Conservation (phyloP, 2,888 invertebrate species). For the Electrophaes corylata region DNA sequence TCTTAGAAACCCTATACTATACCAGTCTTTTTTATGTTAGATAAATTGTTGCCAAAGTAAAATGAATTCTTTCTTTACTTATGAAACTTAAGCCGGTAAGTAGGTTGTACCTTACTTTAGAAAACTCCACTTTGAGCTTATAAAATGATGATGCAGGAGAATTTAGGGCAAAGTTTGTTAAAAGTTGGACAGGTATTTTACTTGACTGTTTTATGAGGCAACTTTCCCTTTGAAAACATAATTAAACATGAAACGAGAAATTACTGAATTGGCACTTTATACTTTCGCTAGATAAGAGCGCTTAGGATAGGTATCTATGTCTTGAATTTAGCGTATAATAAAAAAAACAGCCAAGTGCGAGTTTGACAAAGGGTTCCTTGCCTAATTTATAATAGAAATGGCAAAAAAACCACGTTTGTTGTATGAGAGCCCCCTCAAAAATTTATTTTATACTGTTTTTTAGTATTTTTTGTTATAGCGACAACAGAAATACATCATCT, state of each 20-base stretch:
- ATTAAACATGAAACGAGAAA: conserved; percentile 19
- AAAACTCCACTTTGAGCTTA: conserved; percentile 24
- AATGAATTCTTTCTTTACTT: background rate
- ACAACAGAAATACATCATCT: too few relatives aligned
- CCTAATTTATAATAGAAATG: too few relatives aligned
- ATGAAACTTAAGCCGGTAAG: background rate
- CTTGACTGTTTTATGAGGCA: conserved; percentile 39
- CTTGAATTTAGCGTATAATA: too few relatives aligned
- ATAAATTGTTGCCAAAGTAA: too few relatives aligned
- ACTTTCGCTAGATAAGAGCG: background rate
- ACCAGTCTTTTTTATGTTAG: too few relatives aligned
- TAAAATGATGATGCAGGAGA: conserved; percentile 31
- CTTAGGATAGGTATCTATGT: background rate
- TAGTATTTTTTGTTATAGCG: too few relatives aligned
- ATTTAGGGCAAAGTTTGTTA: conserved; percentile 32
- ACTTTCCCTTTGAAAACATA: conserved; percentile 27
- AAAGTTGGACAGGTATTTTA: conserved; percentile 38
- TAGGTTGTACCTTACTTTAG: conserved; percentile 11
- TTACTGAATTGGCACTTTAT: conserved; percentile 4
- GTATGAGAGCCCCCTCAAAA: too few relatives aligned
- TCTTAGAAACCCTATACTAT: too few relatives aligned
- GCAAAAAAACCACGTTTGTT: too few relatives aligned
- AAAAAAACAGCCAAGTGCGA: too few relatives aligned
- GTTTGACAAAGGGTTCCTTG: too few relatives aligned
- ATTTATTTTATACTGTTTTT: too few relatives aligned